Percentiles rank a stretch among this genome's conserved stretches.
Conservation (phyloP, 2,113 vertebrate species). For the Coreoperca whiteheadi region DNA sequence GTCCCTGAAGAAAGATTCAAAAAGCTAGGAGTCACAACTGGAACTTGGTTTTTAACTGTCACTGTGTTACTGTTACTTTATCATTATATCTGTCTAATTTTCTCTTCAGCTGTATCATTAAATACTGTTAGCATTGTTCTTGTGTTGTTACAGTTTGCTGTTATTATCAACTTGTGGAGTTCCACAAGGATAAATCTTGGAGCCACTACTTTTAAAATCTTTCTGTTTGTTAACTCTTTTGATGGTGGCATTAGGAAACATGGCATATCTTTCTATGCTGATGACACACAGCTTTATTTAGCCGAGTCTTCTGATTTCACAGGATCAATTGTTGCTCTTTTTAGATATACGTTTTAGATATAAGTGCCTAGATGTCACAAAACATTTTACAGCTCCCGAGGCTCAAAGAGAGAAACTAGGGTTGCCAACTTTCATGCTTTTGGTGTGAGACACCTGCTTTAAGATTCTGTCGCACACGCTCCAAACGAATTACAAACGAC, state of each 20-base stretch:
- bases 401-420: background rate
- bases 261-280: background rate
- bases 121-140: background rate
- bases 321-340: background rate
- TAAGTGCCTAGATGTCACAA: background rate
- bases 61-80: background rate
- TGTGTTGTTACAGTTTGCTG: background rate
- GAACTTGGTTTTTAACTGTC: background rate
- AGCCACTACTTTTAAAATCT: background rate
- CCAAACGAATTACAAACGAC: background rate
- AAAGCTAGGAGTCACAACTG: background rate
- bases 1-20: slow-evolving; percentile 85
- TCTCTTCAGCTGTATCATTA: background rate
- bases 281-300: slow-evolving; percentile 1
- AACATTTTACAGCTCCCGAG: background rate
- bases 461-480: background rate
- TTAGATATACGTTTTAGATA: background rate
- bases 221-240: background rate
- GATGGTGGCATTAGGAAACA: background rate
- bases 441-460: no score
- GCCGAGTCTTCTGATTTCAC: background rate
- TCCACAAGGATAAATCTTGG: background rate
- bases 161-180: background rate
- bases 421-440: background rate
- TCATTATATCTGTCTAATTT: background rate